Conservation (phyloP, 2,113 vertebrate species). For the Eurypyga helias region DNA sequence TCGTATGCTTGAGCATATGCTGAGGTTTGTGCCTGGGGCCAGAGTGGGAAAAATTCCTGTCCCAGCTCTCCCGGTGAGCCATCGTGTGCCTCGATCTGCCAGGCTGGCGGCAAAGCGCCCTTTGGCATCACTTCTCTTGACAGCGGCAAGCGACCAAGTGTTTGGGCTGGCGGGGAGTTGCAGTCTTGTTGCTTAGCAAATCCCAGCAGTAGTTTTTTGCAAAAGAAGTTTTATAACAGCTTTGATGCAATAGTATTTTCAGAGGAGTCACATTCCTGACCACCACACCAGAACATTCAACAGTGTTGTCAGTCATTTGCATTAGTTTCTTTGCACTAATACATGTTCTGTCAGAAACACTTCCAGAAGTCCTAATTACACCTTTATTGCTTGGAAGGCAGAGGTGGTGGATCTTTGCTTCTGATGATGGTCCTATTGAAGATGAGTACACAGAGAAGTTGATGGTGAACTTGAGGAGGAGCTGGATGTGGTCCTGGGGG, state of each 20-base stretch:
- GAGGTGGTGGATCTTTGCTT: neutral
- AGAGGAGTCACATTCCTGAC: neutral
- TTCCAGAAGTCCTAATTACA: neutral
- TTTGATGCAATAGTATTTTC: neutral
- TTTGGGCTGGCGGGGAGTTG: neutral
- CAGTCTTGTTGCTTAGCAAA: neutral
- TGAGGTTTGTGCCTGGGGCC: neutral
- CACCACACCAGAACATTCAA: neutral
- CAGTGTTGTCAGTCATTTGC: neutral
- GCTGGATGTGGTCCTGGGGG: neutral
- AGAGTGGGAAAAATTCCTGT: neutral
- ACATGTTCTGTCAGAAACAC: neutral
- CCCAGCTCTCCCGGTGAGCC: rapidly evolving
- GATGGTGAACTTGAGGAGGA: neutral
- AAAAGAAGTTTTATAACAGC: neutral
- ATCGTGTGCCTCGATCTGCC: rapidly evolving
- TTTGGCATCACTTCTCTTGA: neutral
- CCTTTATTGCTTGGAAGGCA: neutral
- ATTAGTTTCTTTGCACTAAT: neutral
- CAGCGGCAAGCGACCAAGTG: neutral
- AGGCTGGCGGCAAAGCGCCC: neutral
- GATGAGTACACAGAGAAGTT: neutral
- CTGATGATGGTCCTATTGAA: neutral
- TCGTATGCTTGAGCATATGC: neutral
- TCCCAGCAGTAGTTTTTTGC: neutral